Conservation (phyloP, 2,888 invertebrate species). For the Agrotis puta region DNA sequence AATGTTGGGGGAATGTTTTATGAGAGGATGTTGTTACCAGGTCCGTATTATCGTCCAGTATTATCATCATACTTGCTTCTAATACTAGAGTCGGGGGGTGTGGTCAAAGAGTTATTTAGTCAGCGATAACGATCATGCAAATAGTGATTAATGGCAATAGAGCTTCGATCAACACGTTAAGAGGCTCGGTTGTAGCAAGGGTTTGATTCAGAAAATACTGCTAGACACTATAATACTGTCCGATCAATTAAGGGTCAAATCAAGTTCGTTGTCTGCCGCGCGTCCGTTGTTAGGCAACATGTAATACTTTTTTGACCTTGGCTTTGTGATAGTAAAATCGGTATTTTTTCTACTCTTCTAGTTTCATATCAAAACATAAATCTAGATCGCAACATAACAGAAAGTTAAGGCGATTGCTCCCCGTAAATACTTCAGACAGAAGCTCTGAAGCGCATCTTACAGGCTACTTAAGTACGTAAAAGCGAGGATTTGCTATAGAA, state of each 20-base stretch:
- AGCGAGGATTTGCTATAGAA: constrained; percentile 6
- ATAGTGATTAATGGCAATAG: too few relatives aligned
- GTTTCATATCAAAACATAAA: too few relatives aligned
- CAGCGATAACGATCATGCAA: too few relatives aligned
- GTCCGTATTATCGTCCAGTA: constrained; percentile 1
- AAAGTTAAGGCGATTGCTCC: neutral
- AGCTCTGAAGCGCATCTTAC: neutral
- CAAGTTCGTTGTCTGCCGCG: neutral
- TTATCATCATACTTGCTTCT: constrained; percentile 2
- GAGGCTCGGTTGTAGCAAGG: too few relatives aligned
- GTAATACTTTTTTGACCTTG: too few relatives aligned
- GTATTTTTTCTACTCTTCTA: neutral
- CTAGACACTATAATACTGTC: too few relatives aligned
- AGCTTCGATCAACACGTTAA: too few relatives aligned
- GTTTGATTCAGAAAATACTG: too few relatives aligned
- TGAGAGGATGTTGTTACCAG: constrained; percentile 15
- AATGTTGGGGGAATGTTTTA: constrained; percentile 40
- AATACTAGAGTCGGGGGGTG: too few relatives aligned
- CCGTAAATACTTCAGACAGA: constrained; percentile 13
- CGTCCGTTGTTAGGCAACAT: neutral
- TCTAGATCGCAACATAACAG: neutral
- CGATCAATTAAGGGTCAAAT: too few relatives aligned
- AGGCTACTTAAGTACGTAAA: neutral
- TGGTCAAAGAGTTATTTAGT: neutral
- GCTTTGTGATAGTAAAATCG: neutral